Evolutionary conservation across 2,797 vertebrate genomes (phyloP).

Genomic region (Graptemys geographica): DNA sequence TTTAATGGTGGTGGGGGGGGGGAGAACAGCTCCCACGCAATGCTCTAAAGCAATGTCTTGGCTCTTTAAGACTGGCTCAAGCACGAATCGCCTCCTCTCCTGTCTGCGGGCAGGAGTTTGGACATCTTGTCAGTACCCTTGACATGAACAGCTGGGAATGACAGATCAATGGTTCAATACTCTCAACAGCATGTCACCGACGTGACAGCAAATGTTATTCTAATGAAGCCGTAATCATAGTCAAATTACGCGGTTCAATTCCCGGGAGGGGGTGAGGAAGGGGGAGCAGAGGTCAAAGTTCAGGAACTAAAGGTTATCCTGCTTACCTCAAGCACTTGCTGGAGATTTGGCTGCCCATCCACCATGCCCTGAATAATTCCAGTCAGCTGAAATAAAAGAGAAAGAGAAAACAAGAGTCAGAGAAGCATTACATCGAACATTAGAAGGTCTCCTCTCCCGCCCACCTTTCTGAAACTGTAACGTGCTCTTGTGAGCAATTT

Average conservation of each 20-base stretch:
- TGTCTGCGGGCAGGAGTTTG: conserved; percentile 61
- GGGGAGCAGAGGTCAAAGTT: conserved; percentile 80
- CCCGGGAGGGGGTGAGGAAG: conserved; percentile 70
- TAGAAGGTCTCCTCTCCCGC: conserved; percentile 41
- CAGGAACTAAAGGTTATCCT: conserved; percentile 79
- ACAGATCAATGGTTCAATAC: conserved; percentile 89
- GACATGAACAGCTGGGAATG: conserved; percentile 85
- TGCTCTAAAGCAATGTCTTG: conserved; percentile 21
- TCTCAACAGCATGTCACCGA: conserved; percentile 80
- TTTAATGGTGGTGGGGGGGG: conserved; percentile 36
- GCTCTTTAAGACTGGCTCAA: conserved; percentile 58
- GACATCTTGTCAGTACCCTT: conserved; percentile 83
- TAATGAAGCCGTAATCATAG: conserved; percentile 90
- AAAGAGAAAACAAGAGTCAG: conserved; percentile 69
- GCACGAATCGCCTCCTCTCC: conserved; percentile 54
- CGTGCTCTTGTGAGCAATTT: not conserved
- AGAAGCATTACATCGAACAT: conserved; percentile 33
- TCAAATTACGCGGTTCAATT: conserved; percentile 86
- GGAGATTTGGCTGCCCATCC: conserved; percentile 86
- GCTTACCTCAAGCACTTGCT: conserved; percentile 88
- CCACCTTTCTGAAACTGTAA: conserved; percentile 26
- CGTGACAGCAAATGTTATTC: conserved; percentile 86
- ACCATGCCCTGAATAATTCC: conserved; percentile 89
- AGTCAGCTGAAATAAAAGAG: conserved; percentile 82
- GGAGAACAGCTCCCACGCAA: conserved; percentile 17